A percentile compares a stretch with the other conserved stretches of the same genome.
Conservation (phyloP, 2,888 invertebrate genomes). For the Entomobrya proxima region DNA sequence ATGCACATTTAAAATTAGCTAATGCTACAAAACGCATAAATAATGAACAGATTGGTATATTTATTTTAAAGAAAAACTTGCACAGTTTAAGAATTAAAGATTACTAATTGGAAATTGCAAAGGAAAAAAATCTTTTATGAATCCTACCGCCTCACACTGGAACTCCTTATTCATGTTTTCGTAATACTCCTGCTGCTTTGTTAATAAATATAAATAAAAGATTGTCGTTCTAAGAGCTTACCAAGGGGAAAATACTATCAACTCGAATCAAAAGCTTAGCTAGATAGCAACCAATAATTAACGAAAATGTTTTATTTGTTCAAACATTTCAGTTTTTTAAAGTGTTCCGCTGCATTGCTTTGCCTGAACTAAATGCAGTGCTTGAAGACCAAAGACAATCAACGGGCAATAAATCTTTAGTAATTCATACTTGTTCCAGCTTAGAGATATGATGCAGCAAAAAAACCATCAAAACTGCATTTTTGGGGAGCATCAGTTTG, state of each 20-base stretch:
- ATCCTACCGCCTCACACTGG: background rate
- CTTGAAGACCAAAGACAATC: background rate
- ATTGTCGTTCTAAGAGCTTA: background rate
- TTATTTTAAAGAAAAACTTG: background rate
- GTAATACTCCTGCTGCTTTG: background rate
- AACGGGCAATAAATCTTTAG: conserved; percentile 12
- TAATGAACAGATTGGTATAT: no score
- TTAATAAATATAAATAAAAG: background rate
- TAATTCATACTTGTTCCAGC: conserved; percentile 1
- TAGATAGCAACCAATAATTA: background rate
- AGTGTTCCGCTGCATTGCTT: background rate
- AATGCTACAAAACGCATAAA: conserved; percentile 24
- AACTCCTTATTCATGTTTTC: conserved; percentile 43
- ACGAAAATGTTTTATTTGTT: background rate
- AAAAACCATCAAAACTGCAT: conserved; percentile 14
- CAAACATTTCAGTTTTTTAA: background rate
- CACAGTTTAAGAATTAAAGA: background rate
- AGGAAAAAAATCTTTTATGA: background rate
- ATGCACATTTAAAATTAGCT: conserved; percentile 21
- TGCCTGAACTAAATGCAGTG: background rate
- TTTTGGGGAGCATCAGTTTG: background rate
- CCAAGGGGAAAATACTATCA: no score
- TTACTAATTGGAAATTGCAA: conserved; percentile 38
- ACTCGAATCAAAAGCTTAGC: no score
- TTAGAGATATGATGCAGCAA: background rate